Evolutionary conservation across 1,140 invertebrate species (phyloP), one percentile per base, ranked within the genome.

Genomic region (Papilio xuthus): DNA sequence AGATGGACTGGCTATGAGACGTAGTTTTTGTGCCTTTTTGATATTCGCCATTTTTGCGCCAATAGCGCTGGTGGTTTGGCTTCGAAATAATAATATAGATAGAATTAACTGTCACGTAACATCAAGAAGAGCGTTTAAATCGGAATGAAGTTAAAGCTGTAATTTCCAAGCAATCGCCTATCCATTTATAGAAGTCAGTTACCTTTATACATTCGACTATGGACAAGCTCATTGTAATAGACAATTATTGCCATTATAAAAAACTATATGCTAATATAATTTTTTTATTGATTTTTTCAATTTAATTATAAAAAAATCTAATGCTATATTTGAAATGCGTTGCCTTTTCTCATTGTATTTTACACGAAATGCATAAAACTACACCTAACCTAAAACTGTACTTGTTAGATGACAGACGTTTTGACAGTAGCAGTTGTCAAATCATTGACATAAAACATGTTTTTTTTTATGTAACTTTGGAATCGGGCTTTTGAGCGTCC

Each of bases 231-330:
- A 73, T 73, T 41, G 23, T 42, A 28, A 69, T 69, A 60, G 26
- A 67, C 71, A 70, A 70, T 70, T 70, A 70, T 70, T 70, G 69
- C 69, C 37, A 70, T 70, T 20, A 41, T n/a, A 70, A 42, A 70
- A 37, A 32, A 56, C 73, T 50, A 56, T 50, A 15, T 4, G 13
- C 44, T 73, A 73, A n/a, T n/a, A n/a, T n/a, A 32, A 70, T 50
- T 73, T 50, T 42, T 73, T 47, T 73, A 42, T 20, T 28, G 7
- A 18, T 28, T 73, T 47, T 20, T 47, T 44, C 18, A 12, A 47
- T 73, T 47, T 50, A 20, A 20, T 73, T 47, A 12, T 41, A 44
- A 73, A 44, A n/a, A 37, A 72, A n/a, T 50, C 32, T 42, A 73
- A 63, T 63, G 23, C 26, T 63, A 63, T 9, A 26, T 63, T 28